Evolutionary conservation across 35 echinoderm and acorn worm species (phyloP).

Genomic region (Strongylocentrotus purpuratus): DNA sequence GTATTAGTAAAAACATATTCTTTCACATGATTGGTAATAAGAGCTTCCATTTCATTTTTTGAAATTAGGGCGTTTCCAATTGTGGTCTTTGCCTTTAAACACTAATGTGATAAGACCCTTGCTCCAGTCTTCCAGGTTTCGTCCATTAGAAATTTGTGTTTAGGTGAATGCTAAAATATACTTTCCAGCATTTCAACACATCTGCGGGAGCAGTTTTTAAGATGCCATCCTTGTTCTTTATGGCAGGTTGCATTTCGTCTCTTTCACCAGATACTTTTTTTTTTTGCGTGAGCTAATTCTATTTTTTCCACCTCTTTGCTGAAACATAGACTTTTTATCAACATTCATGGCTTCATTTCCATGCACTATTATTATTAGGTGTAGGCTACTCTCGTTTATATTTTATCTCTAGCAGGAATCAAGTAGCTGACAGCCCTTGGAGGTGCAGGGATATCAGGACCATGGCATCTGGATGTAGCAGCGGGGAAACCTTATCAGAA

Average conservation of each 20-base stretch:
- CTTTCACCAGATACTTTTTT: background rate
- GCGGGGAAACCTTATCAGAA: background rate
- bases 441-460: background rate
- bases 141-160: conserved; percentile 46
- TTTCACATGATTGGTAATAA: no score
- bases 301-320: background rate
- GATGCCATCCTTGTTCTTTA: conserved; percentile 40
- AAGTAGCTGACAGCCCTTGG: background rate
- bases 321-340: background rate
- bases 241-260: conserved; percentile 23
- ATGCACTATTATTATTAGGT: no score
- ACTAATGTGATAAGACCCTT: conserved; percentile 42
- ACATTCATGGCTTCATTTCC: no score
- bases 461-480: background rate
- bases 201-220: conserved; percentile 53
- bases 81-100: no score
- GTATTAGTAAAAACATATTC: no score
- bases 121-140: conserved; percentile 56
- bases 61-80: no score
- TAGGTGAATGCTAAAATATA: conserved; percentile 34
- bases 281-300: conserved; percentile 16
- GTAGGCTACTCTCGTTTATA: no score
- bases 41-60: no score
- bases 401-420: background rate
- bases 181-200: conserved; percentile 44